Evolutionary conservation across 1,140 invertebrate species (phyloP), one percentile per base, ranked within the genome.

Genomic region (Globodera rostochiensis): DNA sequence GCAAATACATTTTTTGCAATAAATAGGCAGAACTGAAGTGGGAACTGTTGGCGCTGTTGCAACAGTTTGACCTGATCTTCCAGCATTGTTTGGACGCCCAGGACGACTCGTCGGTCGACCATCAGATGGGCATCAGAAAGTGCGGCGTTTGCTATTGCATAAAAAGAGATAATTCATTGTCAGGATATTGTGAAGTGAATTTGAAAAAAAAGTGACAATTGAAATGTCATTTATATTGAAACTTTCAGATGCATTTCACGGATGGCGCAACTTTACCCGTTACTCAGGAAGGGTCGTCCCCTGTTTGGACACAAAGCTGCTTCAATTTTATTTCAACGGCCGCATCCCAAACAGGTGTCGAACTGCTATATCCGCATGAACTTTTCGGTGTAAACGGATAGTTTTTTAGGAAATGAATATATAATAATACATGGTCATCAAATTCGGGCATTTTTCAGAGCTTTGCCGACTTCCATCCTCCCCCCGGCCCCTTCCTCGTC

Each of bases 31-130:
- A 69, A 13, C 46, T 45, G 25, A 70, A 70, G n/a, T 19, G 19
- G 21, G 57, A 66, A 70, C 53, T 84, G 15, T 70, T 83, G 46
- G 80, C 74, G 13, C 13, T 84, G n/a, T 25, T 83, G 47, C 46
- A 77, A 74, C 82, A 83, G 77, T 50, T 84, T 9, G 82, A 84
- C 45, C 36, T 75, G 45, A 83, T 83, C 36, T 83, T 84, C 60
- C 19, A 64, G 45, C 50, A 67, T 11, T 83, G 82, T 47, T 64
- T 83, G 70, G 83, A 49, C 15, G 69, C 82, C 21, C 70, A 64
- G n/a, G 80, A 81, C 19, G 83, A 76, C 46, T 36, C 49, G 11
- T 70, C 49, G 25, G 25, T 78, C 25, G 77, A 84, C 45, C 80
- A 69, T 80, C n/a, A 80, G 15, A 67, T 78, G 77, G 77, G 77